phyloP scores from a whole-genome alignment of 2,113 vertebrate genomes.

The Guaruba guarouba region DNA sequence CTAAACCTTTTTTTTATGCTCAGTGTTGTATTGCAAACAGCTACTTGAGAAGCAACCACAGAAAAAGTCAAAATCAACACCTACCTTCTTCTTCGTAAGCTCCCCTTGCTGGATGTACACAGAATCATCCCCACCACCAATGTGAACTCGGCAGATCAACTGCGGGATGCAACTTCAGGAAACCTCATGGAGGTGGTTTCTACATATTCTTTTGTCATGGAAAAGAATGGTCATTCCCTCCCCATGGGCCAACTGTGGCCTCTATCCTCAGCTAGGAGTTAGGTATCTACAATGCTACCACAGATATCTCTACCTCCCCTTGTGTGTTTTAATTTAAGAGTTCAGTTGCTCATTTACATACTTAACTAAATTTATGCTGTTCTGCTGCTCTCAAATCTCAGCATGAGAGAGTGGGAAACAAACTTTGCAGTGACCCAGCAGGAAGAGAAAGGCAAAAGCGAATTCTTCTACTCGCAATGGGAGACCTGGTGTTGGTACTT shows the following conservation, averaged over 20 bases:
- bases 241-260: not conserved
- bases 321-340: not conserved
- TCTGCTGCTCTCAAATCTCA: slow-evolving; percentile 17
- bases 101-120: not conserved
- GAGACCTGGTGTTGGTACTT: slow-evolving; percentile 46
- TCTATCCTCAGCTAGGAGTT: not conserved
- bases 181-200: not conserved
- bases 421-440: slow-evolving; percentile 50
- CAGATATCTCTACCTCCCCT: not conserved
- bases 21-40: not conserved
- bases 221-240: not conserved
- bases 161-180: not conserved
- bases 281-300: not conserved
- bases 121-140: not conserved
- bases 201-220: not conserved
- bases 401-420: slow-evolving; percentile 46
- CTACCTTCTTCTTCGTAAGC: not conserved
- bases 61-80: slow-evolving; percentile 22
- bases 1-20: not conserved
- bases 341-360: slow-evolving; percentile 37
- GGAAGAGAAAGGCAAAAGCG: slow-evolving; percentile 21
- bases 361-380: slow-evolving; percentile 37
- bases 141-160: rapidly evolving
- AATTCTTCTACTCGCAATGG: slow-evolving; percentile 21
- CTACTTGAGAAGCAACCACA: slow-evolving; percentile 1